Base-by-base conservation (phyloP, 1,140 invertebrate genomes). In the Dendroctonus ponderosae region DNA sequence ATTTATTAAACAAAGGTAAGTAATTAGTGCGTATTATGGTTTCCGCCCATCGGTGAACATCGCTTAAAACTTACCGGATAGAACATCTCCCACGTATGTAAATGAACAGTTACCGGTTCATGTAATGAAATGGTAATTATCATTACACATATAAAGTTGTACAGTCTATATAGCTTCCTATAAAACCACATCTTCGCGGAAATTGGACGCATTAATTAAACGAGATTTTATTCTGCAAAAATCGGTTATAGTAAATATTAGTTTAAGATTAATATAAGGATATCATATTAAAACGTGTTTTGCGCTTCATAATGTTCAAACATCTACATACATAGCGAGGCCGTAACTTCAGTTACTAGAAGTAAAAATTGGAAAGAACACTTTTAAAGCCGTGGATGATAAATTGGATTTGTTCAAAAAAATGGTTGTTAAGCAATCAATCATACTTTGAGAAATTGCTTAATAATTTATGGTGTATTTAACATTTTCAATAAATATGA, bases 91-190 rank as follows among this genome's bases (percentile, higher is more conserved):
- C 58, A 60, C 58, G 58, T 60, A 60, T 60, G 12, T 60, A 49
- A 60, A 60, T 60, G 37, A 60, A 60, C 37, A n/a, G 46, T 38
- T 49, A 49, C 58, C 58, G 58, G 38, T 49, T 48, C 58, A 42
- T 48, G 58, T 37, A 60, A 60, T 60, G 14, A 60, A 49, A 46
- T 39, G 58, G 43, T 60, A 60, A 60, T 60, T 60, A 60, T 26
- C 2, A 14, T 58, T 43, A 12, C 15, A 60, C 44, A 60, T 60
- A 49, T 60, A 60, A 44, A 58, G 56, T 58, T 58, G 44, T 14
- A 50, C 44, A 58, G 41, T 48, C 43, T 37, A 49, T 60, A n/a
- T 49, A n/a, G 15, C 44, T 60, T 60, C 58, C 58, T 48, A 60
- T 38, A 60, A 15, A 26, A 53, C 52, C 12, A 11, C 37, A 39